A percentile compares a stretch with the other conserved stretches of the same genome.
Evolutionary conservation across 2,113 vertebrate genomes (phyloP).

Genomic region (Parus major): DNA sequence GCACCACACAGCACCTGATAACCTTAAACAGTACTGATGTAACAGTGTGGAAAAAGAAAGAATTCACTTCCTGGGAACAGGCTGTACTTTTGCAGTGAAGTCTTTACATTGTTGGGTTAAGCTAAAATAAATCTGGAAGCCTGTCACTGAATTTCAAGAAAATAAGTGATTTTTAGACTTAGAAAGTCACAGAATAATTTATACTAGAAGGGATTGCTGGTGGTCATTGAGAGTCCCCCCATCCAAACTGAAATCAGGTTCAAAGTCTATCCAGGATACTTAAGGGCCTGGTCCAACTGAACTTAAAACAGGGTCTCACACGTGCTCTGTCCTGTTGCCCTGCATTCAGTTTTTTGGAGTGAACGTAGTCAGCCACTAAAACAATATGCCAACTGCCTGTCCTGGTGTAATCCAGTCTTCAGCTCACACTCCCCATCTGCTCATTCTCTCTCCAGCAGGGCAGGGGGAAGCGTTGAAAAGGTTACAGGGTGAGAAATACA

Average conservation of each 20-base stretch:
- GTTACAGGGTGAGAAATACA: neutral
- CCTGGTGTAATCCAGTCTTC: neutral
- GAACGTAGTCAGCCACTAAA: neutral
- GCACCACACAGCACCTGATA: neutral
- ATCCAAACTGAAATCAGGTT: neutral
- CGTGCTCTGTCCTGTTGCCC: neutral
- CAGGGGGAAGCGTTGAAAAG: neutral
- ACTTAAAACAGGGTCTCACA: neutral
- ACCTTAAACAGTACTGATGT: neutral
- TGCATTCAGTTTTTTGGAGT: neutral
- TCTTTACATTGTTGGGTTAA: neutral
- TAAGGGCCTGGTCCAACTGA: neutral
- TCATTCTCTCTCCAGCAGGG: fast-evolving
- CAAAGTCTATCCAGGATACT: neutral
- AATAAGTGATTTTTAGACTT: neutral
- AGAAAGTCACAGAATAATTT: neutral
- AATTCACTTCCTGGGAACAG: neutral
- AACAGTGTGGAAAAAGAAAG: neutral
- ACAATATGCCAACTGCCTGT: neutral
- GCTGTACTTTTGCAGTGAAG: neutral
- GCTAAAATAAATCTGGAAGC: neutral
- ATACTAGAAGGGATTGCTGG: neutral
- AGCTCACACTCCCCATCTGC: fast-evolving
- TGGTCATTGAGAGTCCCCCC: neutral
- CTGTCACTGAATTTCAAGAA: neutral